These are phyloP conservation scores for Chloroclystis v-ata DNA, from an alignment of 2,888 invertebrate species.

Conservation along the genomic window DNA sequence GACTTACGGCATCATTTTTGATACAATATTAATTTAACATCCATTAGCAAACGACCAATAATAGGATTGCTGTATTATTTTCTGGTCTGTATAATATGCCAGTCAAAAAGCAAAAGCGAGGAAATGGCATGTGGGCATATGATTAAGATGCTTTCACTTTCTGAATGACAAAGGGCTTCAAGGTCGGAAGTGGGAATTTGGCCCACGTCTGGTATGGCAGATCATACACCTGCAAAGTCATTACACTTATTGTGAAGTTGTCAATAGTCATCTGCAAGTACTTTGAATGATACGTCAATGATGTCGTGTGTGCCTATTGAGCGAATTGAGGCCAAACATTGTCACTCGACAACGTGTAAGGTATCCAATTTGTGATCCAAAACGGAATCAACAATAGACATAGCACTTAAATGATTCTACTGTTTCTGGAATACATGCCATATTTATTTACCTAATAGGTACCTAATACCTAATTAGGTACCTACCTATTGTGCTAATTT, in stretches of 20 bases:
- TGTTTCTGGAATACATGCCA: too few relatives aligned
- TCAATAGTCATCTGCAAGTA: slow-evolving; percentile 16
- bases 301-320: too few relatives aligned
- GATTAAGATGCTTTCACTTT: slow-evolving; percentile 63
- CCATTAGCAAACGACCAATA: slow-evolving; percentile 41
- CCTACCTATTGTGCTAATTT: too few relatives aligned
- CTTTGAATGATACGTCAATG: slow-evolving; percentile 43
- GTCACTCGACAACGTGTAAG: slow-evolving; percentile 42
- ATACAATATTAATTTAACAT: slow-evolving; percentile 38
- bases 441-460: too few relatives aligned
- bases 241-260: slow-evolving; percentile 6
- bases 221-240: slow-evolving; percentile 18
- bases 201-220: slow-evolving; percentile 26
- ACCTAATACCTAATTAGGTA: too few relatives aligned
- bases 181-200: slow-evolving; percentile 49
- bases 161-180: slow-evolving; percentile 58
- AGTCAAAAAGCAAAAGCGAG: slow-evolving; percentile 47
- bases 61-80: slow-evolving; percentile 32
- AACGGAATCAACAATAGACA: too few relatives aligned
- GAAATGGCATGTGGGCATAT: slow-evolving; percentile 30
- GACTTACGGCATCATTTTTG: slow-evolving; percentile 20
- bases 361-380: too few relatives aligned
- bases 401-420: too few relatives aligned
- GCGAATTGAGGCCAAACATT: slow-evolving; percentile 64
- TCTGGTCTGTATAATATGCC: slow-evolving; percentile 33